Evolutionary conservation across 2,113 vertebrate genomes (phyloP).

Genomic region (Cepphus grylle): DNA sequence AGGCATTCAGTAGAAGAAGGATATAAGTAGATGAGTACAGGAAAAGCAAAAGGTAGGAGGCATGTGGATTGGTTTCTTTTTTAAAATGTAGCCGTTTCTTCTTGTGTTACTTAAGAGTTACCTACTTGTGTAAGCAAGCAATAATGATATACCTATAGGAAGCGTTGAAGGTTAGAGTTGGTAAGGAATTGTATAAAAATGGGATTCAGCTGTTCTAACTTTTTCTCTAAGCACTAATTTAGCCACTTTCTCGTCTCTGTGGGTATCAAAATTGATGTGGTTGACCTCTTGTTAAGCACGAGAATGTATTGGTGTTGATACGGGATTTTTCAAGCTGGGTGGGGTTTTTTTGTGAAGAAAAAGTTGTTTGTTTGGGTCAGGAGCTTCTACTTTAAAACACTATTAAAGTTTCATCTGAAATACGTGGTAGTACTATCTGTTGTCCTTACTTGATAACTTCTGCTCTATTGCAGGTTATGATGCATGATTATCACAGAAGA

Average conservation of each 20-base stretch:
- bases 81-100: neutral
- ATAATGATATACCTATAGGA: neutral
- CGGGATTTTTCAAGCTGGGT: neutral
- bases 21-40: slow-evolving; percentile 35
- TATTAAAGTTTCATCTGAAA: neutral
- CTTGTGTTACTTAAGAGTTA: neutral
- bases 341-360: neutral
- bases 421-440: fast-evolving
- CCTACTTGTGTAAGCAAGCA: neutral
- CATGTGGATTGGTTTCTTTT: neutral
- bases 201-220: neutral
- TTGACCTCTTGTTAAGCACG: neutral
- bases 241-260: neutral
- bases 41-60: slow-evolving; percentile 35
- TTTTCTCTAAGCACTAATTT: neutral
- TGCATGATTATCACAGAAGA: slow-evolving; percentile 93
- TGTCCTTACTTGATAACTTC: neutral
- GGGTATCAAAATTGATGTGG: neutral
- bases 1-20: slow-evolving; percentile 42
- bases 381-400: neutral
- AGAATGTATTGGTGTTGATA: neutral
- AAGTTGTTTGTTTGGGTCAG: neutral
- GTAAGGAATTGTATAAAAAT: neutral
- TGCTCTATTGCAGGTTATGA: slow-evolving; percentile 84
- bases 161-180: neutral